Base-by-base conservation (phyloP, 2,888 invertebrate species). In the Neria commutata region DNA sequence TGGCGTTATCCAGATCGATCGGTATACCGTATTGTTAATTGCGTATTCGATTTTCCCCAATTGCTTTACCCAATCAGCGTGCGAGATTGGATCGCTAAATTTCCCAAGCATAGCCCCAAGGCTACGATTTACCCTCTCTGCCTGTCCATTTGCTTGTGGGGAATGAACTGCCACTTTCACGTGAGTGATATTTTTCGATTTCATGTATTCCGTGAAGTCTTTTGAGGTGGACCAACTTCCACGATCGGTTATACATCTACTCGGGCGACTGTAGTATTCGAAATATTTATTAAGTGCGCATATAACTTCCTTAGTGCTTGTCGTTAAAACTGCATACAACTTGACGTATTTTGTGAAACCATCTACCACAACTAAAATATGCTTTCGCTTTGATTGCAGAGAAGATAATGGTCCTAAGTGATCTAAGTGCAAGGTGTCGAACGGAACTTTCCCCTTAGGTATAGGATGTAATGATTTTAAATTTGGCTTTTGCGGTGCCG, bases 51-150 rank as follows among this genome's bases (percentile, higher is more conserved):
- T n/a, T n/a, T n/a, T n/a, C n/a, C n/a, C n/a, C n/a, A n/a, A n/a
- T n/a, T 60, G 60, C 14, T 47, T 51, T 0, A 56, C 56, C 62
- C 60, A 60, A 29, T 62, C 56, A 4, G 62, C 48, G 47, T 62
- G 52, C 10, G 24, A 11, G 8, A 57, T 46, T 1, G 57, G 48
- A 23, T 57, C 48, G 10, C 57, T 54, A 3, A 54, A 40, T 29
- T 57, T 58, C 17, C 57, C 57, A 16, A 60, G 51, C 59, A n/a
- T n/a, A n/a, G n/a, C n/a, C n/a, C n/a, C n/a, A n/a, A n/a, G n/a
- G n/a, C n/a, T n/a, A n/a, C n/a, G 49, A 19, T 63, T 55, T 8
- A 54, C 54, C 16, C 48, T 40, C 21, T 58, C 48, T 11, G 55
- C 48, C 26, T 54, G 54, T 1, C 29, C 52, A 46, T 56, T 56